phyloP scores from a whole-genome alignment of 2,797 vertebrate species.

The Acipenser oxyrinchus region DNA sequence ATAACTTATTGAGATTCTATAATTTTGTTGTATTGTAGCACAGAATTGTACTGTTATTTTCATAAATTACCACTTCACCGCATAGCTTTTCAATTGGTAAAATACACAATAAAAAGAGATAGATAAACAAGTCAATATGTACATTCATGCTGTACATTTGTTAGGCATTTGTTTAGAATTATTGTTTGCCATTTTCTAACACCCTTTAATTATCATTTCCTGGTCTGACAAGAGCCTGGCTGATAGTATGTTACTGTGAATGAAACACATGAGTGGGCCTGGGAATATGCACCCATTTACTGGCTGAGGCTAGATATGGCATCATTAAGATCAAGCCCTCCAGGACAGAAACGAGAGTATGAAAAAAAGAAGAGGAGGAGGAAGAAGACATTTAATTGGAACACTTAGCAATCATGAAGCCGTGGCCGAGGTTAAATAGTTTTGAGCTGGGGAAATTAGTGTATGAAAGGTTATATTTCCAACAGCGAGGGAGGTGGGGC shows the following conservation, averaged over 20 bases:
- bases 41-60: too few species aligned
- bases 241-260: background rate
- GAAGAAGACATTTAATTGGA: slow-evolving; percentile 69
- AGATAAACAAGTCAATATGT: too few species aligned
- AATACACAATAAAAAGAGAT: too few species aligned
- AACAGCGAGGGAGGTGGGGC: slow-evolving; percentile 65
- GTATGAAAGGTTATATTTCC: slow-evolving; percentile 78
- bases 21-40: too few species aligned
- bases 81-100: too few species aligned
- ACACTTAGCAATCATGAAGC: slow-evolving; percentile 74
- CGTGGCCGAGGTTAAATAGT: slow-evolving; percentile 78
- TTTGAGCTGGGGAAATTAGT: slow-evolving; percentile 79
- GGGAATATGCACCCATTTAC: background rate
- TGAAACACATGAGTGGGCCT: background rate
- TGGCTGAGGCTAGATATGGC: slow-evolving; percentile 15
- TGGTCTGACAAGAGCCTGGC: background rate
- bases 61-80: too few species aligned
- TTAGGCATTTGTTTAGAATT: too few species aligned
- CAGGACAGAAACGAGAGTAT: slow-evolving; percentile 39
- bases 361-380: background rate
- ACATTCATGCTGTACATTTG: too few species aligned
- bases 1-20: too few species aligned
- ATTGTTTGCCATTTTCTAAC: too few species aligned
- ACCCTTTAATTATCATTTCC: background rate
- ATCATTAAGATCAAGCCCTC: slow-evolving; percentile 53